A percentile compares a stretch with the other conserved stretches of the same genome.
phyloP scores from a whole-genome alignment of 1,140 invertebrate species.

The Drosophila kohkoa region DNA sequence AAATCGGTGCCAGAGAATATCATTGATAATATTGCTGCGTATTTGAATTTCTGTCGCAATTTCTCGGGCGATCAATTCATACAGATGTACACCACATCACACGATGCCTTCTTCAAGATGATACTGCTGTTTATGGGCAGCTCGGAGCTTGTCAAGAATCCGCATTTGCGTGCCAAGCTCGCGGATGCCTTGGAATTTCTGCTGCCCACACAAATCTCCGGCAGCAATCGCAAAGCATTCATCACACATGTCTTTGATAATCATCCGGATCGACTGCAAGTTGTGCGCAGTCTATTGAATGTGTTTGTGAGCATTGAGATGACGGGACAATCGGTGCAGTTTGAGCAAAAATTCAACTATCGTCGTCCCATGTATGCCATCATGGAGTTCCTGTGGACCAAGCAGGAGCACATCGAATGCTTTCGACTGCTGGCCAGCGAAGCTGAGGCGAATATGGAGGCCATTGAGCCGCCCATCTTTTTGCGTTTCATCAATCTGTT shows the following conservation, averaged over 20 bases:
- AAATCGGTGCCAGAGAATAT: constrained; percentile 94
- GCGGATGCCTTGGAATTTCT: constrained; percentile 95
- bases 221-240: constrained; percentile 88
- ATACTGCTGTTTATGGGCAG: constrained; percentile 91
- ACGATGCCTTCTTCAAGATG: constrained; percentile 90
- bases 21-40: constrained; percentile 94
- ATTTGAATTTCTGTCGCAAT: constrained; percentile 91
- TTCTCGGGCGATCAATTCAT: constrained; percentile 87
- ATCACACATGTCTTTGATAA: constrained; percentile 90
- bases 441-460: constrained; percentile 95
- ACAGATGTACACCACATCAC: constrained; percentile 84
- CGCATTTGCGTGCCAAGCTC: constrained; percentile 95
- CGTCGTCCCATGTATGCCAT: constrained; percentile 97
- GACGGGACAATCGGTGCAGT: constrained; percentile 97
- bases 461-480: constrained; percentile 95
- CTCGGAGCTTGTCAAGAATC: constrained; percentile 93
- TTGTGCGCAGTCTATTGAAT: constrained; percentile 91
- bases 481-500: constrained; percentile 97
- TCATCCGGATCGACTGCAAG: constrained; percentile 90
- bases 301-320: constrained; percentile 99
- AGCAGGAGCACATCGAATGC: constrained; percentile 89
- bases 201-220: constrained; percentile 88
- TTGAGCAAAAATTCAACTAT: constrained; percentile 99
- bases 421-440: constrained; percentile 92
- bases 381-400: constrained; percentile 96